A percentile compares a stretch with the other conserved stretches of the same genome.
Conservation (phyloP, 2,888 invertebrate species). For the Ochropleura leucogaster region DNA sequence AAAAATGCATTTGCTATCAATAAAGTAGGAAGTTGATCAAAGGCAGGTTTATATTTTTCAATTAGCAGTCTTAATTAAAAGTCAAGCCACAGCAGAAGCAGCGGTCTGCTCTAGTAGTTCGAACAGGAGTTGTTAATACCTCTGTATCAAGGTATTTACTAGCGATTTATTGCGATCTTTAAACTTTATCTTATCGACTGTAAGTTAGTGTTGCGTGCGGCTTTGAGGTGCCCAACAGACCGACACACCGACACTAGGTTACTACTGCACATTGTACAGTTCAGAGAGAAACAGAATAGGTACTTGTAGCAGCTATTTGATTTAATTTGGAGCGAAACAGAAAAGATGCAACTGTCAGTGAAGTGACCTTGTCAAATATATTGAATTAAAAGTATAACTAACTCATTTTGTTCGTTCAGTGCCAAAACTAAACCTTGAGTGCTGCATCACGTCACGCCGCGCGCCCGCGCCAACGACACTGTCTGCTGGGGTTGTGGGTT, state of each 20-base stretch:
- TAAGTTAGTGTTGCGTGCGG: constrained; percentile 51
- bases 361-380: constrained; percentile 1
- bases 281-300: background rate
- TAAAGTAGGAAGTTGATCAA: background rate
- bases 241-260: background rate
- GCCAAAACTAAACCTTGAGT: background rate
- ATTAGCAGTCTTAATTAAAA: constrained; percentile 14
- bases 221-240: constrained; percentile 35
- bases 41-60: background rate
- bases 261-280: constrained; percentile 2
- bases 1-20: background rate
- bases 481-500: too few relatives aligned
- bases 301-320: background rate
- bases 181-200: constrained; percentile 55
- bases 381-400: background rate
- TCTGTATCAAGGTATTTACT: constrained; percentile 27
- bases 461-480: too few relatives aligned
- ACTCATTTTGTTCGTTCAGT: background rate
- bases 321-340: background rate
- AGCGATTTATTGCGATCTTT: constrained; percentile 52
- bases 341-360: constrained; percentile 12
- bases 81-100: constrained; percentile 11
- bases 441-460: too few relatives aligned
- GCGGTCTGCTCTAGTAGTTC: constrained; percentile 4
- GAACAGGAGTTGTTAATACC: background rate